Base-by-base conservation (phyloP, 2,888 invertebrate genomes). In the Lasioglossum pauxillum region DNA sequence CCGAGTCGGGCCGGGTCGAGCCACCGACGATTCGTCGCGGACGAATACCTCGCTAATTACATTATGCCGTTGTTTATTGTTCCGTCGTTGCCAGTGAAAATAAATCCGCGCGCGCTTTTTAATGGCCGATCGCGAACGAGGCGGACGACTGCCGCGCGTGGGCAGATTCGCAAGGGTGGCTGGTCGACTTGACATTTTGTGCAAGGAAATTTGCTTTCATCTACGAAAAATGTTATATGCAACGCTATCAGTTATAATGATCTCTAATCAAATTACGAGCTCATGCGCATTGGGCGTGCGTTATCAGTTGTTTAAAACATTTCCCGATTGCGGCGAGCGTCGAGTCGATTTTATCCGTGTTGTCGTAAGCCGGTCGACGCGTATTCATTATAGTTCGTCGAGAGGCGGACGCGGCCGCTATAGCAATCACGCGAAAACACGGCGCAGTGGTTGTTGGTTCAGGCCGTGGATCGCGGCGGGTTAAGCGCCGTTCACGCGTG, bases 21-120 rank as follows among this genome's bases (percentile, higher is more conserved):
- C 41, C 38, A 44, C 31, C 35, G 41, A 71, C 69, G 69, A n/a
- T n/a, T 38, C 38, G 57, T n/a, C 46, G 41, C 75, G 46, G 57
- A 71, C 75, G 31, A 31, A 64, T 19, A 78, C 46, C 10, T 57
- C 72, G 60, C 16, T 77, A 80, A 85, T 85, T 77, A 82, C 83
- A 83, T 83, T 76, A 83, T 69, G 78, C 84, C 38, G n/a, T 75
- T 83, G 74, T 80, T 85, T 80, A 75, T 85, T 57, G 19, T 60
- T 73, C 57, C 67, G 16, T 5, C 75, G 79, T 79, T 80, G 23
- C 16, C 49, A 16, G 44, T 44, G 79, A 73, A 79, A 85, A 83
- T 72, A 85, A 83, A 60, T 69, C 49, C 53, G n/a, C 7, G 7
- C 46, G 23, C 14, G 53, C 49, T 76, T 67, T 69, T 53, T 72